phyloP scores from a whole-genome alignment of 1,140 invertebrate species.

The Drosophila bocqueti region DNA sequence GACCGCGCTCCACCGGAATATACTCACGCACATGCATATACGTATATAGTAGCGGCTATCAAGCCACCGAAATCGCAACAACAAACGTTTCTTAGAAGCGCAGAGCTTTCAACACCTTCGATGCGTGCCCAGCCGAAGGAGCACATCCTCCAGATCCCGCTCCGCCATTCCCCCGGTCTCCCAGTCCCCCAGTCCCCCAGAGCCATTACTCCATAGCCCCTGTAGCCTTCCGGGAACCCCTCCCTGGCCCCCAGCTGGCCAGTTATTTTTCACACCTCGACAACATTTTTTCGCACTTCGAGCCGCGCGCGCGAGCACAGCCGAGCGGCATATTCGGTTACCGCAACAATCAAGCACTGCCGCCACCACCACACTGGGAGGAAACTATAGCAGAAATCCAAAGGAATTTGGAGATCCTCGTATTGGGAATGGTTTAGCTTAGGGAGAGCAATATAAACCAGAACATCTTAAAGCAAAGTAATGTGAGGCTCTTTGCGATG shows the following conservation, averaged over 20 bases:
- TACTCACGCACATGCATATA: not conserved
- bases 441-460: too few species aligned
- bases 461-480: too few species aligned
- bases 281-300: constrained; percentile 83
- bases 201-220: constrained; percentile 5
- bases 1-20: constrained; percentile 18
- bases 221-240: not conserved
- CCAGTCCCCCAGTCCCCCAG: not conserved
- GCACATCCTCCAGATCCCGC: constrained; percentile 12
- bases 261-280: constrained; percentile 85
- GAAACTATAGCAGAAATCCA: not conserved
- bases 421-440: not conserved
- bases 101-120: constrained; percentile 81
- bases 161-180: not conserved
- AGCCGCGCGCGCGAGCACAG: not conserved
- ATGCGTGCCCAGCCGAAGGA: constrained; percentile 64
- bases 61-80: constrained; percentile 67
- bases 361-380: constrained; percentile 32
- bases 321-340: constrained; percentile 71
- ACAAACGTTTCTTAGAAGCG: constrained; percentile 82
- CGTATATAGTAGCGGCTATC: constrained; percentile 57
- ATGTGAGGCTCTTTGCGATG: too few species aligned
- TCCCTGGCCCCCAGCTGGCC: constrained; percentile 29
- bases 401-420: not conserved
- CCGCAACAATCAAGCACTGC: constrained; percentile 55